A percentile compares a stretch with the other conserved stretches of the same genome.
Conservation (phyloP, 2,888 invertebrate species). For the Drosophila bunnanda region DNA sequence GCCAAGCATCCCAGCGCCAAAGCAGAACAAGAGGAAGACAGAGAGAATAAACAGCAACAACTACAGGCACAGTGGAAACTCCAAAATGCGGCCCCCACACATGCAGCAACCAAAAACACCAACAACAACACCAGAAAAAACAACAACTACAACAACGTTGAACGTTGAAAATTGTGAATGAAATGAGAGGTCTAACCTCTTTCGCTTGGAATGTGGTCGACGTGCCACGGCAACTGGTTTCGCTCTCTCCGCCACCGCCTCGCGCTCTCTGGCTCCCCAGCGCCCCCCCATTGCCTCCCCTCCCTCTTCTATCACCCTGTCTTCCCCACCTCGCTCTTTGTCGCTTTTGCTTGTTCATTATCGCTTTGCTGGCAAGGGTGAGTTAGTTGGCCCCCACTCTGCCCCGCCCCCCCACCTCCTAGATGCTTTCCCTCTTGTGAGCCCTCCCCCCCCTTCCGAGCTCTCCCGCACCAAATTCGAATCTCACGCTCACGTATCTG, state of each 20-base stretch:
- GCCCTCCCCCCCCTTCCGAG: slow-evolving; percentile 17
- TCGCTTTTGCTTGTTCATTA: slow-evolving; percentile 60
- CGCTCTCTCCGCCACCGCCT: slow-evolving; percentile 31
- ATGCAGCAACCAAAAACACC: slow-evolving; percentile 13
- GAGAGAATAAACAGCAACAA: slow-evolving; percentile 26
- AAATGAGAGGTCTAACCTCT: slow-evolving; percentile 82
- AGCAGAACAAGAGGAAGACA: slow-evolving; percentile 10
- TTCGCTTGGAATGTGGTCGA: slow-evolving; percentile 82
- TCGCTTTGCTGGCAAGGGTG: slow-evolving; percentile 70
- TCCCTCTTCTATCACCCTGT: slow-evolving; percentile 29
- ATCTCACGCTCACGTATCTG: slow-evolving; percentile 52
- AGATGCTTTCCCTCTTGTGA: slow-evolving; percentile 24
- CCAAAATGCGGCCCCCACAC: slow-evolving; percentile 51
- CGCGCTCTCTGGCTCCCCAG: slow-evolving; percentile 33
- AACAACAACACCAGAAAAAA: slow-evolving; percentile 3
- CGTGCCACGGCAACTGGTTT: slow-evolving; percentile 78
- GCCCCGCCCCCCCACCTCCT: slow-evolving; percentile 18
- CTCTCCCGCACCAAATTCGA: slow-evolving; percentile 24
- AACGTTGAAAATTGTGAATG: slow-evolving; percentile 83
- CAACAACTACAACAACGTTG: slow-evolving; percentile 33
- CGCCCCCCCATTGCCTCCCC: slow-evolving; percentile 11
- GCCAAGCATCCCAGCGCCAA: slow-evolving; percentile 50
- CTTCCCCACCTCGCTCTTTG: slow-evolving; percentile 33
- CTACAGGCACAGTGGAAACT: slow-evolving; percentile 41
- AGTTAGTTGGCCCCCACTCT: slow-evolving; percentile 62